Evolutionary conservation across 2,797 vertebrate genomes (phyloP).

Genomic region (Lerista edwardsae): DNA sequence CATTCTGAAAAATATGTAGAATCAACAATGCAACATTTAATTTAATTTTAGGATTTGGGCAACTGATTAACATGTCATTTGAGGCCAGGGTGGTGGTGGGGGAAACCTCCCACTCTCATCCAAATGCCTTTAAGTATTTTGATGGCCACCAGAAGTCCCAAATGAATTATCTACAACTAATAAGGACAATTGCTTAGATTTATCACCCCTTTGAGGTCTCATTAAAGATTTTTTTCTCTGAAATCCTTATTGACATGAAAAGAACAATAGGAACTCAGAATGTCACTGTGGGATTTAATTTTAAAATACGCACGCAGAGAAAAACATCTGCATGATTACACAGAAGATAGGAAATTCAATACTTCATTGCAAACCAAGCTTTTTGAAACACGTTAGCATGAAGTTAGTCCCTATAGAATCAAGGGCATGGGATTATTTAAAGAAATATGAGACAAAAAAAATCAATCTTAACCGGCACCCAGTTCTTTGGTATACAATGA

Average conservation of each 20-base stretch:
- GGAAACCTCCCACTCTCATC: constrained; percentile 45
- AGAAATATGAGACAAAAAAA: constrained; percentile 56
- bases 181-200: constrained; percentile 82
- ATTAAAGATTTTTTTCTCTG: constrained; percentile 78
- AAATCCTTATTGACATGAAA: constrained; percentile 78
- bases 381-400: constrained; percentile 58
- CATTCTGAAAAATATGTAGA: constrained; percentile 63
- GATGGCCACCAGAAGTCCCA: constrained; percentile 70
- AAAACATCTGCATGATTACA: constrained; percentile 56
- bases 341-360: constrained; percentile 53
- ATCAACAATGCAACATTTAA: constrained; percentile 76
- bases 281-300: constrained; percentile 72
- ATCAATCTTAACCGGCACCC: constrained; percentile 34
- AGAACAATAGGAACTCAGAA: constrained; percentile 78
- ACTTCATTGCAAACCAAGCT: constrained; percentile 62
- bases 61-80: constrained; percentile 66
- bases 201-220: constrained; percentile 81
- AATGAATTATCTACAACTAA: constrained; percentile 78
- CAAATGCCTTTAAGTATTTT: constrained; percentile 76
- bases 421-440: not conserved
- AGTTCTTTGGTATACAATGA: constrained; percentile 14
- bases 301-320: constrained; percentile 57
- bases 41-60: constrained; percentile 75
- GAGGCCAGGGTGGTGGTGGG: constrained; percentile 58
- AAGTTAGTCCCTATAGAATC: constrained; percentile 44